These are phyloP conservation scores for Malaclemys terrapin DNA, from an alignment of 2,113 vertebrate genomes.

Conservation along the genomic window DNA sequence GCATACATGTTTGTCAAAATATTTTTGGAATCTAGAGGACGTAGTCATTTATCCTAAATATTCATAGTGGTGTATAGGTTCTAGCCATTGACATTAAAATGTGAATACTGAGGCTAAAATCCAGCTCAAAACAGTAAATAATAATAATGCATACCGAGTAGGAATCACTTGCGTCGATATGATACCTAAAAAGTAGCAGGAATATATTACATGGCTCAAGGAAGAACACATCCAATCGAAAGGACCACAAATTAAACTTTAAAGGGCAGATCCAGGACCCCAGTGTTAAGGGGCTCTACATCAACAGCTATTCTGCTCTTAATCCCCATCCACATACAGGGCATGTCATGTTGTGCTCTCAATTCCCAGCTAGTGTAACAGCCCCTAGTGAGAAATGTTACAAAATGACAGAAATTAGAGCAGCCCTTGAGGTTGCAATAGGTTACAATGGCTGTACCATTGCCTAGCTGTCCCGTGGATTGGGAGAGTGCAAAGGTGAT, in stretches of 20 bases:
- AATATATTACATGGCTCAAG: neutral
- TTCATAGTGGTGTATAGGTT: neutral
- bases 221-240: neutral
- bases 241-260: neutral
- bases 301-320: neutral
- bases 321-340: neutral
- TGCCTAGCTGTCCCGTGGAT: neutral
- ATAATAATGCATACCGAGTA: neutral
- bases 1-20: neutral
- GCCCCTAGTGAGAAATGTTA: neutral
- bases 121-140: neutral
- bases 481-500: neutral
- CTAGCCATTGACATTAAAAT: neutral
- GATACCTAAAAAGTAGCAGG: neutral
- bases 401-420: neutral
- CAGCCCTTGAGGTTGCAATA: neutral
- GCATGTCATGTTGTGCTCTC: neutral
- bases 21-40: neutral
- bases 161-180: neutral
- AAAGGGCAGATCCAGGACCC: neutral
- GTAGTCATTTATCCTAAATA: neutral
- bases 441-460: neutral
- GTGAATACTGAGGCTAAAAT: neutral
- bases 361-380: neutral
- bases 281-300: neutral